A percentile compares a stretch with the other conserved stretches of the same genome.
Conservation (phyloP, 2,888 invertebrate genomes). For the Congeria kusceri region DNA sequence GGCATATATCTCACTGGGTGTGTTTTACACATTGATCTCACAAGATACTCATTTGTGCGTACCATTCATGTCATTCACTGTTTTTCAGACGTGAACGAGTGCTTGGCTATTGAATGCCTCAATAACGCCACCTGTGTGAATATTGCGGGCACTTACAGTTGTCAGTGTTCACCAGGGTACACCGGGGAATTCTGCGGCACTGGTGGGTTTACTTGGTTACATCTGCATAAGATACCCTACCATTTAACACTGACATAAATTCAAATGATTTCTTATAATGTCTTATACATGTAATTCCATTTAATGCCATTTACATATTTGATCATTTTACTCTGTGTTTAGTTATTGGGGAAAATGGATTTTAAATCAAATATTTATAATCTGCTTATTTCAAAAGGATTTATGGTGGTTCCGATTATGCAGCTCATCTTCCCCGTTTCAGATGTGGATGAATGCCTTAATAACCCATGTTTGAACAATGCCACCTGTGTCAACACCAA, state of each 20-base stretch:
- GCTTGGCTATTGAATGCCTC: constrained; percentile 63
- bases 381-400: no score
- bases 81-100: constrained; percentile 65
- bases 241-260: background rate
- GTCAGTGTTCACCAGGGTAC: constrained; percentile 66
- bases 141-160: constrained; percentile 58
- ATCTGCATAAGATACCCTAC: background rate
- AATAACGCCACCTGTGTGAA: constrained; percentile 67
- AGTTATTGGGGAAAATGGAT: no score
- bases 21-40: no score
- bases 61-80: background rate
- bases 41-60: no score
- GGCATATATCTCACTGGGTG: no score
- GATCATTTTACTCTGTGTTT: no score
- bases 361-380: no score
- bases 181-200: constrained; percentile 64
- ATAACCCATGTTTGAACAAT: constrained; percentile 64
- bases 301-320: no score
- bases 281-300: no score
- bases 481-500: constrained; percentile 65
- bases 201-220: constrained; percentile 41
- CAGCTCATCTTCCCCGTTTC: no score
- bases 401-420: no score
- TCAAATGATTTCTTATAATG: no score
- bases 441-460: constrained; percentile 69